Conservation (phyloP, 1,140 invertebrate species). For the Drosophila biarmipes region DNA sequence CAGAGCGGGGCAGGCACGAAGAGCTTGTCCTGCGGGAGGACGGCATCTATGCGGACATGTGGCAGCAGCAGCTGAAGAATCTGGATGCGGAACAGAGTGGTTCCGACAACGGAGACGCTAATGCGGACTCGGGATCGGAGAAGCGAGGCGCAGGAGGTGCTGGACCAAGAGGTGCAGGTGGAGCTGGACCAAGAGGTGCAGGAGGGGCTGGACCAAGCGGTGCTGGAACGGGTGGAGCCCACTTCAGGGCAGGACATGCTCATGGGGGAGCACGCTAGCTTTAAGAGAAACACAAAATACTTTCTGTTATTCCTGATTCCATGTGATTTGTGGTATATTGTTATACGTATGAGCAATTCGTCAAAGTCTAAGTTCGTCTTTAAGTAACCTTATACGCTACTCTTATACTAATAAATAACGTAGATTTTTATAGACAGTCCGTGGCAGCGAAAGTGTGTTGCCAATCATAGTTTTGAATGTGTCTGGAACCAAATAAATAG, state of each 20-base stretch:
- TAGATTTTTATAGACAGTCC: slow-evolving; percentile 42
- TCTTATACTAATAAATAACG: slow-evolving; percentile 42
- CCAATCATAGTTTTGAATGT: slow-evolving; percentile 9
- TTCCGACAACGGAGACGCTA: slow-evolving; percentile 22
- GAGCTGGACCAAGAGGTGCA: slow-evolving; percentile 1
- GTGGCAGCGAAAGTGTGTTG: slow-evolving; percentile 9
- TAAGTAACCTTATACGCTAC: slow-evolving; percentile 46
- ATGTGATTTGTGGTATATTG: slow-evolving; percentile 63
- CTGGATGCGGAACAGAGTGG: slow-evolving; percentile 63
- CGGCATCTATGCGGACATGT: slow-evolving; percentile 94
- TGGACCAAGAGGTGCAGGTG: slow-evolving; percentile 8
- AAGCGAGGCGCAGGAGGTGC: slow-evolving; percentile 11
- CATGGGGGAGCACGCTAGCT: slow-evolving; percentile 60
- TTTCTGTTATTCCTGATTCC: slow-evolving; percentile 59
- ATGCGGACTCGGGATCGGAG: slow-evolving; percentile 6
- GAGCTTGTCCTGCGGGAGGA: slow-evolving; percentile 88
- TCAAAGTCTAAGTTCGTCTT: slow-evolving; percentile 49
- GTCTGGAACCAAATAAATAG: slow-evolving; percentile 12
- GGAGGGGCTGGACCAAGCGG: slow-evolving; percentile 13
- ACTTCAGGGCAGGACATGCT: slow-evolving; percentile 64
- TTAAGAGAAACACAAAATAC: slow-evolving; percentile 28
- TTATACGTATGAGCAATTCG: slow-evolving; percentile 43
- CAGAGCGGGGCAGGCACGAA: slow-evolving; percentile 96
- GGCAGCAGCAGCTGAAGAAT: slow-evolving; percentile 92
- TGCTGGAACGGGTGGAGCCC: slow-evolving; percentile 26